Evolutionary conservation across 2,113 vertebrate species (phyloP), one percentile per base, ranked within the genome.

Genomic region (Zosterops pallidus): DNA sequence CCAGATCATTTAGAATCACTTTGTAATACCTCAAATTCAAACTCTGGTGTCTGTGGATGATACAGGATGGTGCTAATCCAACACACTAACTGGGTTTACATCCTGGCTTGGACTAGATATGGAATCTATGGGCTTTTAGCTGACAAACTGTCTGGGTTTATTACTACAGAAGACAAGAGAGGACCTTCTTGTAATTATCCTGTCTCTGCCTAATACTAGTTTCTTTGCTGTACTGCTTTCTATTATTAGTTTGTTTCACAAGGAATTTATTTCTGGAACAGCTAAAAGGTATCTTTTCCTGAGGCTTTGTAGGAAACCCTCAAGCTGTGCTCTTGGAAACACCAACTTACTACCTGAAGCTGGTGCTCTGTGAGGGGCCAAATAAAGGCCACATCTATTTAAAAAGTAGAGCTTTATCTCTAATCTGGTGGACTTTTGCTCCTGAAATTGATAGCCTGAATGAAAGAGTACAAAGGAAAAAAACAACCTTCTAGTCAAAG

Each of bases 301-400:
- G 44, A 44, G 3, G 1, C 7, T 87, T 37, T 29, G 5, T 41
- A 24, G 31, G 13, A 59, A 82, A 42, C 52, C 33, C 50, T 81
- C 0, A 0, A 44, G 20, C 33, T 70, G 23, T 18, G n/a, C 11
- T 2, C 28, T 65, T 80, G 9, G 46, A 78, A 87, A 46, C 29
- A 55, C 41, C 3, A 5, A 16, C 23, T 23, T 53, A 62, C 24
- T 55, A 63, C 55, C 29, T 46, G 49, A 79, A 71, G 23, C 2
- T 8, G 11, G 12, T 68, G 15, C 33, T 84, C 22, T 28, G 12
- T 91, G 46, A 76, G 20, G 19, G 19, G 26, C 31, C n/a, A 71
- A 55, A 59, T 31, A 57, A 69, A 70, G 17, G 41, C 46, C 37
- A 12, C 1, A 11, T 23, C 4, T 23, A 14, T 19, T 47, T 77